These are phyloP conservation scores for Tipula helvola DNA, from an alignment of 2,888 invertebrate species.

Conservation along the genomic window DNA sequence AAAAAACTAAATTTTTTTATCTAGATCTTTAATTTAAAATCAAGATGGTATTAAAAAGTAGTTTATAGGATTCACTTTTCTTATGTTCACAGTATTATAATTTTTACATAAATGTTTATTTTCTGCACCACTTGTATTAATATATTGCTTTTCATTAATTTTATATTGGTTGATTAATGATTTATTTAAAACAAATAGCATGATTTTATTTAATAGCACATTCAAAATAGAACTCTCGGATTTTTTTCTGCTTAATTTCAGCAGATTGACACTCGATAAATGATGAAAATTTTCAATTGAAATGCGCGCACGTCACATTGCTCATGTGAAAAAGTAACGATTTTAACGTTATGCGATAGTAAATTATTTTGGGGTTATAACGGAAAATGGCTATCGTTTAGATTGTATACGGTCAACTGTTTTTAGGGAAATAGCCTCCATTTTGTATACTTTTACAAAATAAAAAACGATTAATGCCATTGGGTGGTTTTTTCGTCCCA, in stretches of 20 bases:
- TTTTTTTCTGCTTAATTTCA: not conserved
- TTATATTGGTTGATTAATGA: slow-evolving; percentile 18
- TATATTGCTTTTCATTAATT: slow-evolving; percentile 10
- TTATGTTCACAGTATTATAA: not conserved
- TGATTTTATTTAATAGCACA: slow-evolving; percentile 28
- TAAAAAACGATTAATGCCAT: too few relatives aligned
- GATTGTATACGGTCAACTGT: not conserved
- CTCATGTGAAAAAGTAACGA: not conserved
- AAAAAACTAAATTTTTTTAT: not conserved
- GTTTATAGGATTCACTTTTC: slow-evolving; percentile 24
- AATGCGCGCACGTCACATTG: not conserved
- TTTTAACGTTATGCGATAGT: not conserved
- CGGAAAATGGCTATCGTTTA: not conserved
- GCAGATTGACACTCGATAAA: not conserved
- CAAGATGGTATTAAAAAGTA: slow-evolving; percentile 32
- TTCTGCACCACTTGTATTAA: slow-evolving; percentile 13
- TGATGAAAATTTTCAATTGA: not conserved
- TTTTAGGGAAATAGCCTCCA: not conserved
- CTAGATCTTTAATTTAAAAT: slow-evolving; percentile 20
- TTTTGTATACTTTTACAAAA: not conserved
- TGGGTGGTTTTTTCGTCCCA: too few relatives aligned
- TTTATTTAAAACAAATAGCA: slow-evolving; percentile 34
- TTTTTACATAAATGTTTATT: slow-evolving; percentile 13
- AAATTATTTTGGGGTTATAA: not conserved
- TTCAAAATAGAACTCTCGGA: slow-evolving; percentile 16